phyloP scores from a whole-genome alignment of 2,113 vertebrate species.

The Scomber colias region DNA sequence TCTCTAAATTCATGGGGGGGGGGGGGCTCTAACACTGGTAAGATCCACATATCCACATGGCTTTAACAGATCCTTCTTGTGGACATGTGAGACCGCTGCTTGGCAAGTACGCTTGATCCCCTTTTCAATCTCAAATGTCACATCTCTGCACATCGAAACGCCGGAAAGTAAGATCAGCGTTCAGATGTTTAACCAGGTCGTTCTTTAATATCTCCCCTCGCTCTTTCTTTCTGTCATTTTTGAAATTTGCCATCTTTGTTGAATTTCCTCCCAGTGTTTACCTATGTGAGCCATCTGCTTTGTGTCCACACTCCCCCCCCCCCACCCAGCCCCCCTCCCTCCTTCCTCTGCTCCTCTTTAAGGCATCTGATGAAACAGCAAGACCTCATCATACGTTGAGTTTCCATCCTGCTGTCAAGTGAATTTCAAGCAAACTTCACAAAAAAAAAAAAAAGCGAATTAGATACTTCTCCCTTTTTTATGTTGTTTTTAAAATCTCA shows the following conservation, averaged over 20 bases:
- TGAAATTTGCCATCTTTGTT: conserved; percentile 9
- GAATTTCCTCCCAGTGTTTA: conserved; percentile 32
- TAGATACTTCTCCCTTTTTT: neutral
- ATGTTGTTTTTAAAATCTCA: neutral
- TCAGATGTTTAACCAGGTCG: conserved; percentile 5
- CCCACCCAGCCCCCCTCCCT: no score
- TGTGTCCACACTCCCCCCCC: neutral
- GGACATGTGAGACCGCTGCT: conserved; percentile 13
- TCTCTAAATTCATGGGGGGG: neutral
- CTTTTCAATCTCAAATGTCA: conserved; percentile 48
- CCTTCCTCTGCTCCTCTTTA: no score
- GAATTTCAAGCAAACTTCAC: conserved; percentile 23
- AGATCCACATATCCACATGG: conserved; percentile 48
- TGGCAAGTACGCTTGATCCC: conserved; percentile 50
- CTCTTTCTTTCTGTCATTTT: conserved; percentile 15
- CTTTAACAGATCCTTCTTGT: conserved; percentile 43
- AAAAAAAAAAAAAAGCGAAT: conserved; percentile 29
- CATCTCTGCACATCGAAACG: conserved; percentile 25
- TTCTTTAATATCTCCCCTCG: neutral
- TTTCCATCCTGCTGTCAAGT: conserved; percentile 42
- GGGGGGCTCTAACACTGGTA: neutral
- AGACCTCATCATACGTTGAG: conserved; percentile 10
- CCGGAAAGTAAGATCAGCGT: neutral
- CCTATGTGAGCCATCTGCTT: conserved; percentile 53
- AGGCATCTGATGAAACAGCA: neutral